Evolutionary conservation across 92 coral and sea anemone species (phyloP).

Genomic region (Micromussa lordhowensis): DNA sequence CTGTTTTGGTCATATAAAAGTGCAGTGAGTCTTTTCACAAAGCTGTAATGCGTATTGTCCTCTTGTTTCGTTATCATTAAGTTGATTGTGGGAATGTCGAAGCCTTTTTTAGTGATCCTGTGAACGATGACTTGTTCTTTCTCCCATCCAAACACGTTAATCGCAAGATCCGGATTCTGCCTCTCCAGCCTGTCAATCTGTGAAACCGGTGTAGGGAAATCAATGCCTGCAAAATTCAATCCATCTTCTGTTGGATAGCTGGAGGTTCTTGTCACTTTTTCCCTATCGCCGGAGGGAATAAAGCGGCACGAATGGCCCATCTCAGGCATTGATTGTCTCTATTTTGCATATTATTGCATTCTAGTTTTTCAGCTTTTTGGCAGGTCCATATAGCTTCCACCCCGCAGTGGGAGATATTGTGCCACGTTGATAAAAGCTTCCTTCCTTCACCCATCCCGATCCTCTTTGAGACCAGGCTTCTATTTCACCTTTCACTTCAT

Average conservation of each 20-base stretch:
- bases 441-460: not conserved
- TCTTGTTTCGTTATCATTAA: no score
- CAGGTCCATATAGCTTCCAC: not conserved
- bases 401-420: not conserved
- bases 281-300: not conserved
- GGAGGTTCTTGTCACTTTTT: not conserved
- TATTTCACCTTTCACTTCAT: no score
- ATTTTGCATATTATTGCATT: slow-evolving; percentile 2
- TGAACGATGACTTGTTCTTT: not conserved
- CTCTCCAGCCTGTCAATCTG: not conserved
- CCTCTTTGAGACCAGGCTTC: not conserved
- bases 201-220: not conserved
- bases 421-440: not conserved
- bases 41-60: no score
- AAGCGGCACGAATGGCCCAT: not conserved
- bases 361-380: not conserved
- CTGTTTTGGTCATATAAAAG: no score
- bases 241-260: slow-evolving; percentile 6
- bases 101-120: not conserved
- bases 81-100: no score
- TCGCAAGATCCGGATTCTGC: not conserved
- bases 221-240: not conserved
- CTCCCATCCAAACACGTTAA: slow-evolving; percentile 8
- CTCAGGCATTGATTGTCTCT: slow-evolving; percentile 5
- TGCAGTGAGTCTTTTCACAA: no score